Evolutionary conservation across 1,140 invertebrate species (phyloP).

Genomic region (Vanessa atalanta): DNA sequence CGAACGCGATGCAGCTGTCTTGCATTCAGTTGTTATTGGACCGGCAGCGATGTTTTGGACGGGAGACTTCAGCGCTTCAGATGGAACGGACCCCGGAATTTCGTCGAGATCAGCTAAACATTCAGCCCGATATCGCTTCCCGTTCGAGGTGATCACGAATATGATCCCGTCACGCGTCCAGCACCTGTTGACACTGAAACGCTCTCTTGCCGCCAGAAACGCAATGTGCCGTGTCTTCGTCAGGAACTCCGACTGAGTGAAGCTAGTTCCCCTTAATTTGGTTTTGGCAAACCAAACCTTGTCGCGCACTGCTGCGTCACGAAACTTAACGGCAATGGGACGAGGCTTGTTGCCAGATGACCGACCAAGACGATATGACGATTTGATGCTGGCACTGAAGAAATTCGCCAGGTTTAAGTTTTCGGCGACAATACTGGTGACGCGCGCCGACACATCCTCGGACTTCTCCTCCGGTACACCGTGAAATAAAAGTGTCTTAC

Average conservation of each 20-base stretch:
- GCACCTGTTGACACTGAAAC: too few species aligned
- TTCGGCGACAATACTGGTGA: neutral
- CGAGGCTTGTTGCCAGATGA: neutral
- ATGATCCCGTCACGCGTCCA: neutral
- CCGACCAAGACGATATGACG: neutral
- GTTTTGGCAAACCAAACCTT: slow-evolving; percentile 1
- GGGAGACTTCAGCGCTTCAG: too few species aligned
- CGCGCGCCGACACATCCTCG: neutral
- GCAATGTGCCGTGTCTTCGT: neutral
- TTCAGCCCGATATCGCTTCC: neutral
- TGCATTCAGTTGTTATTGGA: too few species aligned
- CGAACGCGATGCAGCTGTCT: too few species aligned
- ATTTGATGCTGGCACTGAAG: neutral
- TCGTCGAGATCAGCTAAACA: neutral
- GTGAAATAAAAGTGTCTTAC: neutral
- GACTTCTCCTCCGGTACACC: slow-evolving; percentile 12
- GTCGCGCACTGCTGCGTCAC: neutral
- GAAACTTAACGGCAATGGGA: neutral
- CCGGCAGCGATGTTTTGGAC: too few species aligned
- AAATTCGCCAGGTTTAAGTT: neutral
- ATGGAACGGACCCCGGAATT: too few species aligned
- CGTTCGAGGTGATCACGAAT: neutral
- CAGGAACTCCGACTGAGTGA: neutral
- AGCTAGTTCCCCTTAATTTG: neutral
- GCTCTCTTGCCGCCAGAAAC: neutral